Evolutionary conservation across 2,797 vertebrate species (phyloP).

Genomic region (Echeneis naucrates): DNA sequence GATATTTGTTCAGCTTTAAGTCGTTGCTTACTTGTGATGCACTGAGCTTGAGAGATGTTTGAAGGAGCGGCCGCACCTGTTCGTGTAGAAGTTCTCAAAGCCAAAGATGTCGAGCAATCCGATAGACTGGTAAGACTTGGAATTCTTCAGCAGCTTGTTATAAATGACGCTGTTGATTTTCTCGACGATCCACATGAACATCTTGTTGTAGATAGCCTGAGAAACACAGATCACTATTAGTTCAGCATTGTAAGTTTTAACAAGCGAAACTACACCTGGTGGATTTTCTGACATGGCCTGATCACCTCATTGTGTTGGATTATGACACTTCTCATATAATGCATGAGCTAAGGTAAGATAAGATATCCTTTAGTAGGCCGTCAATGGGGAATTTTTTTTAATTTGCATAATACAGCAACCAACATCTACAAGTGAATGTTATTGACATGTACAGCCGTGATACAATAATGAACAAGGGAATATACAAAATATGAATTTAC

Average conservation of each 20-base stretch:
- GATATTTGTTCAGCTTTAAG: background rate
- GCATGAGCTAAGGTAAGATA: no score
- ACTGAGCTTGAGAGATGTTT: no score
- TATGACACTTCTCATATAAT: no score
- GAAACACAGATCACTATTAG: constrained; percentile 5
- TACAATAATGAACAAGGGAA: constrained; percentile 54
- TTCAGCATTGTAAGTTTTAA: background rate
- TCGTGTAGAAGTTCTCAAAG: constrained; percentile 94
- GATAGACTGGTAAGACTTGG: constrained; percentile 82
- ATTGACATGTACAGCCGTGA: no score
- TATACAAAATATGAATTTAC: background rate
- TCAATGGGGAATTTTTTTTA: background rate
- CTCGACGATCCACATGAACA: constrained; percentile 94
- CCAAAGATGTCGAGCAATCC: constrained; percentile 97
- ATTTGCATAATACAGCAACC: no score
- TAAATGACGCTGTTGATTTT: constrained; percentile 92
- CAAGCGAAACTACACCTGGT: background rate
- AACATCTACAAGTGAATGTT: background rate
- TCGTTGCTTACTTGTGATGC: background rate
- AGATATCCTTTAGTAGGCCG: no score
- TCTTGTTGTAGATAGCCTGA: constrained; percentile 92
- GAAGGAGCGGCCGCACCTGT: constrained; percentile 85
- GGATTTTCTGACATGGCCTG: background rate
- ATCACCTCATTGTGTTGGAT: background rate
- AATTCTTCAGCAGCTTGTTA: constrained; percentile 68